phyloP scores from a whole-genome alignment of 2,113 vertebrate genomes.

The Cryptomyrus ogoouensis region DNA sequence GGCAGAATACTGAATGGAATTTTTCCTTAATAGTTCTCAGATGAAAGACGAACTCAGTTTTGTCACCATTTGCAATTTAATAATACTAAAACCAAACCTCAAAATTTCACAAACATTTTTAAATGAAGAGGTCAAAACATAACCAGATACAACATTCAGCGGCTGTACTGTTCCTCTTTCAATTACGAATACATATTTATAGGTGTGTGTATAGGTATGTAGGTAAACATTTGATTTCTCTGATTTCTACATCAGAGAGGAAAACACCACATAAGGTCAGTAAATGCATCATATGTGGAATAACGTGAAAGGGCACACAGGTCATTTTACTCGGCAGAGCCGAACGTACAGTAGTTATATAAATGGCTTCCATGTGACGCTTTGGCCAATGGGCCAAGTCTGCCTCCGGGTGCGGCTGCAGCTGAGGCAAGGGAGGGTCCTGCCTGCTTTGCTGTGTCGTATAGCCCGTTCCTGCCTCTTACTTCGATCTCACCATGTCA shows the following conservation, averaged over 20 bases:
- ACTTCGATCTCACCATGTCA: background rate
- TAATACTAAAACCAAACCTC: background rate
- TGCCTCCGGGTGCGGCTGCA: constrained; percentile 35
- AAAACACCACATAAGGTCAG: background rate
- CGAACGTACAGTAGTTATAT: background rate
- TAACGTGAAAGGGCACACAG: background rate
- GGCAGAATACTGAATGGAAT: constrained; percentile 24
- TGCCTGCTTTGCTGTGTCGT: background rate
- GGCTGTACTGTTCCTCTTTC: background rate
- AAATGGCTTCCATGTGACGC: constrained; percentile 1
- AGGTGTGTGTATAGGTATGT: background rate
- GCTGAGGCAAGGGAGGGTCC: constrained; percentile 21
- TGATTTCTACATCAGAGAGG: background rate
- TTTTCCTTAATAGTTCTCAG: constrained; percentile 19
- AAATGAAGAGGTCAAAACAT: background rate
- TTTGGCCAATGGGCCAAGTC: background rate
- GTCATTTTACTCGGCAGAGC: background rate
- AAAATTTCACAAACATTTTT: background rate
- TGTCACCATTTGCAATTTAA: background rate
- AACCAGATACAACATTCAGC: background rate
- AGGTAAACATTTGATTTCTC: background rate
- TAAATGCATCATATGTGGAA: background rate
- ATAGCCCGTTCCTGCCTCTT: background rate
- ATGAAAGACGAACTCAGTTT: background rate
- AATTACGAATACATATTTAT: background rate